phyloP scores from a whole-genome alignment of 1,140 invertebrate species.

The Drosophila rufa region DNA sequence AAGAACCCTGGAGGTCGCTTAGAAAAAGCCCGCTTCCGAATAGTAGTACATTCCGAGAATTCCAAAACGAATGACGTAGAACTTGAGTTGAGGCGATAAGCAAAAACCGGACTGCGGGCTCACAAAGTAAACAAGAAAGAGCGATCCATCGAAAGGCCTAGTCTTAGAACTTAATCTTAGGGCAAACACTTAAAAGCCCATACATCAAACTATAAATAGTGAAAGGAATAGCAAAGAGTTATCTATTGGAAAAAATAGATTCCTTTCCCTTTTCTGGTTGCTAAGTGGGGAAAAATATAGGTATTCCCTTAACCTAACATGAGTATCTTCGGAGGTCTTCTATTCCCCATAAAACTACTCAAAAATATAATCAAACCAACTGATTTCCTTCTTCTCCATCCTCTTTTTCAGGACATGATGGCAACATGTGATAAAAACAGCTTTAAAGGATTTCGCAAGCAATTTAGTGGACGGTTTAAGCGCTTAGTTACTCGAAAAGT shows the following conservation, averaged over 20 bases:
- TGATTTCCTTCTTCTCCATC: not conserved
- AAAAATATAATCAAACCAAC: not conserved
- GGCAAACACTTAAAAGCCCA: not conserved
- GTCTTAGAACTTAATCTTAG: conserved; percentile 3
- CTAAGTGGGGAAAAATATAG: not conserved
- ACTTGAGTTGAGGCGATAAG: conserved; percentile 1
- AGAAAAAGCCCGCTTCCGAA: not conserved
- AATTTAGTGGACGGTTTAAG: conserved; percentile 92
- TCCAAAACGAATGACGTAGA: conserved; percentile 11
- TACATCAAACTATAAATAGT: conserved; percentile 12
- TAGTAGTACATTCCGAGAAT: conserved; percentile 3
- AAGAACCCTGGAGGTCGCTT: not conserved
- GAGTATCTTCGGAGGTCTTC: not conserved
- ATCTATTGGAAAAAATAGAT: not conserved
- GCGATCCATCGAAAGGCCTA: conserved; percentile 6
- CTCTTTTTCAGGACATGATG: conserved; percentile 89
- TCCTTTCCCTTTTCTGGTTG: not conserved
- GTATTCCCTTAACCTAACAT: not conserved
- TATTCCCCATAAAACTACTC: no score
- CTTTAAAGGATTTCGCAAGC: conserved; percentile 92
- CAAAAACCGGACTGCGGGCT: conserved; percentile 10
- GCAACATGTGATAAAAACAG: conserved; percentile 91
- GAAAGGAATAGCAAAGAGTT: no score
- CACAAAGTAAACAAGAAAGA: conserved; percentile 7
- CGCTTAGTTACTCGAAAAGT: conserved; percentile 92